phyloP scores from a whole-genome alignment of 1,140 invertebrate species.

The Drosophila baimaii region DNA sequence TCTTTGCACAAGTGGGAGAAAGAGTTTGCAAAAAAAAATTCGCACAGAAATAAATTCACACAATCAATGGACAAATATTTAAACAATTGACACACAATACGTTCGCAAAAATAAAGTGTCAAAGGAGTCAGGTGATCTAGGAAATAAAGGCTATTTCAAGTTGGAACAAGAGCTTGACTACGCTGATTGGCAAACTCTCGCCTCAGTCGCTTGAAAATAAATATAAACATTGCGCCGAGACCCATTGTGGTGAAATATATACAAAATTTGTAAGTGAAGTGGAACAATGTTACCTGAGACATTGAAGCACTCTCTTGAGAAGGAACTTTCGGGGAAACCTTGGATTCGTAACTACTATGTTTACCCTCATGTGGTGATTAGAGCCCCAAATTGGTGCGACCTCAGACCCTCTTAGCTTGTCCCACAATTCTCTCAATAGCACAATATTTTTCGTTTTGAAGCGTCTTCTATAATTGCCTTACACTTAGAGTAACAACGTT shows the following conservation, averaged over 20 bases:
- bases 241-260: no score
- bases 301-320: no score
- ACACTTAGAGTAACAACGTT: not conserved
- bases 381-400: no score
- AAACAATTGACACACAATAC: constrained; percentile 23
- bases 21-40: constrained; percentile 11
- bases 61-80: constrained; percentile 25
- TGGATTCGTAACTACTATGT: not conserved
- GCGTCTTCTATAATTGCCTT: constrained; percentile 1
- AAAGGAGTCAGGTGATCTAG: constrained; percentile 5
- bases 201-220: not conserved
- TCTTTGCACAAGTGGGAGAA: constrained; percentile 31
- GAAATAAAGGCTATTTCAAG: not conserved
- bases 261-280: no score
- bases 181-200: no score
- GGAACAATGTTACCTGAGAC: no score
- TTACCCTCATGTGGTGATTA: no score
- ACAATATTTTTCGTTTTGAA: not conserved
- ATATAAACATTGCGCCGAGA: not conserved
- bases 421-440: not conserved
- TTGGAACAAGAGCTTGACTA: not conserved
- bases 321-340: no score
- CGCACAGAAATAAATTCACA: not conserved
- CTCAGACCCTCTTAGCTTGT: no score
- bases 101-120: not conserved